Evolutionary conservation across 2,888 invertebrate genomes (phyloP).

Genomic region (Nemoura dubitans): DNA sequence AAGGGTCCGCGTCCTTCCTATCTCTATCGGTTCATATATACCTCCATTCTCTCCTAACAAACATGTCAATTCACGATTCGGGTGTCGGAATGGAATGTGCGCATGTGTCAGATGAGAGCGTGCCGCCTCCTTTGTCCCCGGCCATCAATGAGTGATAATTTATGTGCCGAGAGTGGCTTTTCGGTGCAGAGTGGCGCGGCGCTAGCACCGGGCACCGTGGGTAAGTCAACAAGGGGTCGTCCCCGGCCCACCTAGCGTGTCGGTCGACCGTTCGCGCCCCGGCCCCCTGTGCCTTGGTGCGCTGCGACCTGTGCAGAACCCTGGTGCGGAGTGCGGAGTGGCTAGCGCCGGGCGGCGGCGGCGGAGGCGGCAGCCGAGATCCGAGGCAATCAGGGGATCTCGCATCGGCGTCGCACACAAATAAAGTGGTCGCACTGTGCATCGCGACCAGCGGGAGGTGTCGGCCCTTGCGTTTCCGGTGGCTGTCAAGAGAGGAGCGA

Average conservation of each 20-base stretch:
- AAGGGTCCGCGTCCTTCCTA: not conserved
- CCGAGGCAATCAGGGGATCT: not conserved
- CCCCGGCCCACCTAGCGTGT: constrained; percentile 30
- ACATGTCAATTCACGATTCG: constrained; percentile 12
- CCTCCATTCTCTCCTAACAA: not conserved
- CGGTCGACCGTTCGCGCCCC: constrained; percentile 13
- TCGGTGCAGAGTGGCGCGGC: not conserved
- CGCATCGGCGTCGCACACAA: not conserved
- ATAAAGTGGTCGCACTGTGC: not conserved
- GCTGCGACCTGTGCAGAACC: too few species aligned
- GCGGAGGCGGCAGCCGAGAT: not conserved
- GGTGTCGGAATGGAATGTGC: constrained; percentile 2
- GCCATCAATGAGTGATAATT: not conserved
- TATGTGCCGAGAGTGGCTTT: not conserved
- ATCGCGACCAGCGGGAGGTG: constrained; percentile 20
- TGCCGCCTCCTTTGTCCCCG: constrained; percentile 25
- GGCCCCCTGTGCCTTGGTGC: too few species aligned
- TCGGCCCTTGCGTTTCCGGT: not conserved
- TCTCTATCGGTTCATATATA: not conserved
- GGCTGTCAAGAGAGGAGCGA: not conserved
- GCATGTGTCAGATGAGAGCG: not conserved
- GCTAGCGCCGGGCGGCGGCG: not conserved
- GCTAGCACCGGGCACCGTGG: not conserved
- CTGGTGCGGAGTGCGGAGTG: too few species aligned
- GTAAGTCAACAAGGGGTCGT: constrained; percentile 21